phyloP scores from a whole-genome alignment of 1,140 invertebrate genomes.

The Globodera rostochiensis region DNA sequence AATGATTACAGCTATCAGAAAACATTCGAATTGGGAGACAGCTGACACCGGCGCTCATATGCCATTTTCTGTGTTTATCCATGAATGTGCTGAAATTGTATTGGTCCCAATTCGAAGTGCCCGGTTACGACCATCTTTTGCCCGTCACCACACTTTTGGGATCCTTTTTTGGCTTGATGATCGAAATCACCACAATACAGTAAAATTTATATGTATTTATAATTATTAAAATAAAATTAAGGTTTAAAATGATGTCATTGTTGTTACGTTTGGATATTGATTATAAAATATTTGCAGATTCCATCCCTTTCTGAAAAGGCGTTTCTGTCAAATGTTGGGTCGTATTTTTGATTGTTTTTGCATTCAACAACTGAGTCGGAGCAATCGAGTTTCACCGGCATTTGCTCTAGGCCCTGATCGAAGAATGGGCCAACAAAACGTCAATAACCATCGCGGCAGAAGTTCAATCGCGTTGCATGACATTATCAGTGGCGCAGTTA shows the following conservation, averaged over 20 bases:
- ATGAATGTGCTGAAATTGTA: constrained; percentile 1
- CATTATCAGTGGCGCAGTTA: background rate
- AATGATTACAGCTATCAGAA: background rate
- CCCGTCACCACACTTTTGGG: background rate
- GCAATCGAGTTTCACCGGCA: background rate
- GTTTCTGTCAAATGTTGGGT: background rate
- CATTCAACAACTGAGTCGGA: background rate
- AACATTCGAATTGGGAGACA: background rate
- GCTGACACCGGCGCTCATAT: background rate
- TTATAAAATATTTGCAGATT: background rate
- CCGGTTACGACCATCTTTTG: background rate
- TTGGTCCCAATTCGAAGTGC: background rate
- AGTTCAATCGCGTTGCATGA: background rate
- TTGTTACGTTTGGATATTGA: no score
- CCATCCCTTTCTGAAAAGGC: background rate
- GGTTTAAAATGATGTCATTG: background rate
- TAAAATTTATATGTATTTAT: background rate
- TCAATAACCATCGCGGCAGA: background rate
- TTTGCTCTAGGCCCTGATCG: background rate
- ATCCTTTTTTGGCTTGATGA: background rate
- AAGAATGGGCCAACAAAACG: no score
- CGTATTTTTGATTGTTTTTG: background rate
- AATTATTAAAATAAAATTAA: background rate
- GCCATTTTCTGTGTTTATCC: background rate
- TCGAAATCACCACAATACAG: background rate